These are phyloP conservation scores for Ardeotis arabs DNA, from an alignment of 2,113 vertebrate species.

Conservation along the genomic window DNA sequence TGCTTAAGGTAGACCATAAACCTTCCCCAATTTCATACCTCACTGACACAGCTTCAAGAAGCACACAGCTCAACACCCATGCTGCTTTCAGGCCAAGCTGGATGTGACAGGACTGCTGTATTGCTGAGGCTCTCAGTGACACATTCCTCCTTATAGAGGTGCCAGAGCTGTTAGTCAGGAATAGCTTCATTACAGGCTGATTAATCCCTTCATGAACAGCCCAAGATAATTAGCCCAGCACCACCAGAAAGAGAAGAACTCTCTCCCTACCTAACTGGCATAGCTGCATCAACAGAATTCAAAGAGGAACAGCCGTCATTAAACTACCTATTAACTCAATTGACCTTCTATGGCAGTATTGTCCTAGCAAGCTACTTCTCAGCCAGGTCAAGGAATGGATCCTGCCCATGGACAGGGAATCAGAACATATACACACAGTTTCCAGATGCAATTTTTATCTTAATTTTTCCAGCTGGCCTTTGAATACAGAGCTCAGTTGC, in stretches of 20 bases:
- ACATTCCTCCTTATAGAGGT: background rate
- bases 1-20: background rate
- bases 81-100: background rate
- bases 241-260: background rate
- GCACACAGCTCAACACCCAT: background rate
- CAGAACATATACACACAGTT: background rate
- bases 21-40: background rate
- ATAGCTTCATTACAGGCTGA: conserved; percentile 9
- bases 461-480: background rate
- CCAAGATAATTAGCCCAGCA: conserved; percentile 20
- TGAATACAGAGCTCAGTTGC: conserved; percentile 8
- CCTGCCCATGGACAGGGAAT: background rate
- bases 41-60: background rate
- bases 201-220: conserved; percentile 6
- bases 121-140: background rate
- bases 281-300: background rate
- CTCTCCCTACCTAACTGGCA: background rate
- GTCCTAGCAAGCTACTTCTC: background rate
- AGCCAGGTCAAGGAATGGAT: background rate
- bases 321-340: conserved; percentile 8
- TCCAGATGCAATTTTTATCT: background rate
- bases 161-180: background rate
- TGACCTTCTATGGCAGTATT: background rate
- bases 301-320: conserved; percentile 1
- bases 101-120: background rate